Evolutionary conservation across 2,888 invertebrate species (phyloP), one percentile per base, ranked within the genome.

Genomic region (Athetis lepigone): DNA sequence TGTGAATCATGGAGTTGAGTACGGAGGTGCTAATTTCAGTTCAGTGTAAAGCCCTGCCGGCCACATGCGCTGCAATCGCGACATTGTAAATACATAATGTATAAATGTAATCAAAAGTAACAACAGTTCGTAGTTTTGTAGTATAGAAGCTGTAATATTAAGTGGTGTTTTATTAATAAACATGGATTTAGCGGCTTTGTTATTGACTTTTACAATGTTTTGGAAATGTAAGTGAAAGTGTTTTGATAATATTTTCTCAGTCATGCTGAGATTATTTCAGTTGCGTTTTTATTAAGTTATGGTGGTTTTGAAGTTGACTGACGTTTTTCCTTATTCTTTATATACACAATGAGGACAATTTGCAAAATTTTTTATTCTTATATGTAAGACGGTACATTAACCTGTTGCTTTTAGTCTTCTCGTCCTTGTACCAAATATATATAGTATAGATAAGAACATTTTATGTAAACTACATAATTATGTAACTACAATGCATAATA

Each of bases 1-100:
- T 92, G 92, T 93, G 93, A 94, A 89, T 94, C 93, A 94, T 88
- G 85, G 58, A 83, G 81, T 83, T 82, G 85, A 86, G 85, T 82
- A 86, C 80, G 78, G 82, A 79, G 83, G 82, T 82, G 85, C 85
- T 87, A 85, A 85, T 89, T 89, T 86, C 91, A 91, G 90, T 91
- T 82, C 84, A 83, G 84, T 83, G 84, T 83, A 79, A 85, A 84
- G 80, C 86, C 82, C 84, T 84, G 84, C 78, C 81, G 82, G 83
- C 84, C 87, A 82, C 83, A 86, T 82, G 86, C 80, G 83, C 80
- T 72, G 78, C 80, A 79, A 79, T 80, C 83, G 83, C 78, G 81
- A 76, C 75, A 71, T 83, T 79, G 80, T 83, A 82, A 83, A 84
- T 76, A 81, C 70, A 75, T 77, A 78, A 67, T 51, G 60, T 66